Base-by-base conservation (phyloP, 2,113 vertebrate genomes). In the Lates calcarifer region DNA sequence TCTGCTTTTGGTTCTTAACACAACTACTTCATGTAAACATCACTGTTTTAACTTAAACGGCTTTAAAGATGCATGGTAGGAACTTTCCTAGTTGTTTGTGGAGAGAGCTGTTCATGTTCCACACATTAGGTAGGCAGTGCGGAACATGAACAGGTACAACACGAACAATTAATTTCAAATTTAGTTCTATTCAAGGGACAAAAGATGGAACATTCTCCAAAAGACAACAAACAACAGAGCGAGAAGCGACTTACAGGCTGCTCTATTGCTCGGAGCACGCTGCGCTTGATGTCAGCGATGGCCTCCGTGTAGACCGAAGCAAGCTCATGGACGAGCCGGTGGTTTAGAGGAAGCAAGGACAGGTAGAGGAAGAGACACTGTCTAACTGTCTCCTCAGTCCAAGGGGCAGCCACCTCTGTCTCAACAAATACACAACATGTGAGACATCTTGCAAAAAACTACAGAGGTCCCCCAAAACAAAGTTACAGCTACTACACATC, bases 311-410 rank as follows among this genome's bases (percentile, higher is more conserved):
- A 99, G 77, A 99, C 97, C 0, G 97, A 95, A 0, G 98, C 98
- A 76, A 99, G 88, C 86, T 99, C 98, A 0, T 98, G 98, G 83
- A 99, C 98, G 69, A 99, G 94, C 29, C 96, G 96, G 92, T 99
- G 98, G 93, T 98, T 99, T 63, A 97, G 95, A 2, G 98, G 98
- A 67, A 99, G 95, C 55, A 99, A 95, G 0, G 97, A 97, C 86
- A 99, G 84, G 90, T 98, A 99, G 29, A 99, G 96, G 90, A 98
- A 98, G 2, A 99, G 95, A 74, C 98, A 99, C 90, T 99, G 98
- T 89, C 97, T 96, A 63, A 99, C 96, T 0, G 97, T 98, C 85
- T 99, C 98, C 85, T 99, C 98, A 0, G 97, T 98, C 98, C 98
- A 98, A 4, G 97, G 96, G 0, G 97, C 95, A 0, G 98, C 98